phyloP scores from a whole-genome alignment of 2,797 vertebrate genomes.

The Catharus ustulatus region DNA sequence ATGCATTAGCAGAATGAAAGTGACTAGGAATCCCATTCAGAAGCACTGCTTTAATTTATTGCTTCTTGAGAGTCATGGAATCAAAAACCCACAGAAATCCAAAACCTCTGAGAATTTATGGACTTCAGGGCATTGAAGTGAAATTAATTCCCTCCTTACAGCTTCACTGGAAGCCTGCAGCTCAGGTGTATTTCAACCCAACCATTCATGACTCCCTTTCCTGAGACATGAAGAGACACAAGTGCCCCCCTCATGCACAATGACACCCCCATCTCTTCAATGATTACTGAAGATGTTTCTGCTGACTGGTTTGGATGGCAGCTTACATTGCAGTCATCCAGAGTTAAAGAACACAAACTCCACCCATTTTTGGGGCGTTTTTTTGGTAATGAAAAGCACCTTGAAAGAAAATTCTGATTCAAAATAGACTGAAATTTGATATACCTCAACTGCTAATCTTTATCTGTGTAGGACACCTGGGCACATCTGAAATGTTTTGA shows the following conservation, averaged over 20 bases:
- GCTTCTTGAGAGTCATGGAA: not conserved
- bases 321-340: not conserved
- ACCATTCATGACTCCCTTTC: not conserved
- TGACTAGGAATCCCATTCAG: not conserved
- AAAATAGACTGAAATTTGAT: not conserved
- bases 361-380: accelerated
- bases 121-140: not conserved
- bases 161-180: not conserved
- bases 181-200: not conserved
- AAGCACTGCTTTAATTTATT: not conserved
- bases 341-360: not conserved
- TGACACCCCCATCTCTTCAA: not conserved
- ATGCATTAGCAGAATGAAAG: not conserved
- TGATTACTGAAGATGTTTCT: not conserved
- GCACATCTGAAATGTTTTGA: not conserved
- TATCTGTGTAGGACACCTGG: not conserved
- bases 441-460: not conserved
- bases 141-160: not conserved
- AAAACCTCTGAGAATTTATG: not conserved
- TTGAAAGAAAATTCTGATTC: not conserved
- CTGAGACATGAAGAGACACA: not conserved
- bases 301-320: not conserved
- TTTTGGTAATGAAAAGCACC: not conserved
- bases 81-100: not conserved
- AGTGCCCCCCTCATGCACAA: not conserved